Percentiles rank a stretch among this genome's conserved stretches.
These are phyloP conservation scores for Pemphigus obesinymphae DNA, from an alignment of 1,140 invertebrate genomes.

Conservation along the genomic window DNA sequence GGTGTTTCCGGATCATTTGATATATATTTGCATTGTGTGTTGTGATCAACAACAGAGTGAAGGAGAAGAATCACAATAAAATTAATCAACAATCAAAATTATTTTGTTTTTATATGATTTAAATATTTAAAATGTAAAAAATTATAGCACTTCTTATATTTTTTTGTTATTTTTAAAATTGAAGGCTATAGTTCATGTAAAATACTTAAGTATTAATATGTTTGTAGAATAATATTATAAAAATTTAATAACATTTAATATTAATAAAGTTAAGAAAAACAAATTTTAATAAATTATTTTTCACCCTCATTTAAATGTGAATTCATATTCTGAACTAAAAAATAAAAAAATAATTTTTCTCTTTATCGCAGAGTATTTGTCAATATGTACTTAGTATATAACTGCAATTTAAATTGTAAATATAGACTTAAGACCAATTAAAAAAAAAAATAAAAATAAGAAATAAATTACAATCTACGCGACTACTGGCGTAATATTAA, in stretches of 20 bases:
- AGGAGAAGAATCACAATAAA: neutral
- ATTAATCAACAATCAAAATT: neutral
- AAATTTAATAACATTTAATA: slow-evolving; percentile 18
- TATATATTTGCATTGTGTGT: neutral
- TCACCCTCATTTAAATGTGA: slow-evolving; percentile 2
- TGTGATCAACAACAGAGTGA: neutral
- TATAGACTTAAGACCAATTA: neutral
- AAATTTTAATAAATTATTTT: slow-evolving; percentile 24
- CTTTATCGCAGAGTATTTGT: slow-evolving; percentile 13
- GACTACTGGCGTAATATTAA: neutral
- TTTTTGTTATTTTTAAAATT: slow-evolving; percentile 14
- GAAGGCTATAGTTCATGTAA: slow-evolving; percentile 10
- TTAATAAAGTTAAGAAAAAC: slow-evolving; percentile 8
- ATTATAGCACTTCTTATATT: neutral
- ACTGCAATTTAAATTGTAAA: neutral
- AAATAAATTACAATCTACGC: neutral
- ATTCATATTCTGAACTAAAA: slow-evolving; percentile 11
- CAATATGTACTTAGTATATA: slow-evolving; percentile 16
- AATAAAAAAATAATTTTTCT: neutral
- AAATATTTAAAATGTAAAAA: neutral
- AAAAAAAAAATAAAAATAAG: neutral
- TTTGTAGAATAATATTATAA: slow-evolving; percentile 19
- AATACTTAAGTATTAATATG: slow-evolving; percentile 24
- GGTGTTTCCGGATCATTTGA: neutral
- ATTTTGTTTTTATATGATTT: neutral